Base-by-base conservation (phyloP, 2,797 vertebrate species). In the Siniperca undulata region DNA sequence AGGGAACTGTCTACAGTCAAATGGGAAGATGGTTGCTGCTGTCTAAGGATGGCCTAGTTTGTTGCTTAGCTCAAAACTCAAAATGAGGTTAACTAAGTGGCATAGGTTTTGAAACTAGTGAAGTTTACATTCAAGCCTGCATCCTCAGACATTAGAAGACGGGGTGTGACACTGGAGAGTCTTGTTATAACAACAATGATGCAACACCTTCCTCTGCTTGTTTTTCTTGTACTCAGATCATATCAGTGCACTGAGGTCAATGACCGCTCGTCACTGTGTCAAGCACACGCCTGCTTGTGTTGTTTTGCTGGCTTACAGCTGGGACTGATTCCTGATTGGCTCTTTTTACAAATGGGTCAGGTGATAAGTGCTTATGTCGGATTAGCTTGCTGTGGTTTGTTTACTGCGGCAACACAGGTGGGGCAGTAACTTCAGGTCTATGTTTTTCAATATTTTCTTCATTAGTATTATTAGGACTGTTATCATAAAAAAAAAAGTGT, bases 321-420 rank as follows among this genome's bases (percentile, higher is more conserved):
- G 16, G 46, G 38, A 19, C 79, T 80, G 52, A 7, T 8, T 66
- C 66, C 84, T 85, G 77, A 88, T 89, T 71, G 88, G 90, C 70
- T 84, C 61, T 48, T 74, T 92, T 88, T 89, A 90, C 89, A 89
- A 91, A 91, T 58, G 38, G 68, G 72, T 90, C 92, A 89, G 50
- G 82, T 90, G 92, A 90, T 85, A 82, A 30, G 85, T 72, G 64
- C 81, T 92, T 94, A 92, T 77, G 58, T 44, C 12, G 83, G 92
- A 93, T 94, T 91, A 93, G 62, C 77, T 62, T 5, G 75, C 46
- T 24, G 27, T n/a, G 40, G 70, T 91, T 88, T 93, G 86, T 91
- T 92, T 84, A 89, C 86, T 46, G 34, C 58, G 30, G 27, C 10
- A 38, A 74, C 53, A 42, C 66, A 66, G 34, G 38, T 72, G 5